phyloP scores from a whole-genome alignment of 2,113 vertebrate genomes.

The Dipodomys stephensi region DNA sequence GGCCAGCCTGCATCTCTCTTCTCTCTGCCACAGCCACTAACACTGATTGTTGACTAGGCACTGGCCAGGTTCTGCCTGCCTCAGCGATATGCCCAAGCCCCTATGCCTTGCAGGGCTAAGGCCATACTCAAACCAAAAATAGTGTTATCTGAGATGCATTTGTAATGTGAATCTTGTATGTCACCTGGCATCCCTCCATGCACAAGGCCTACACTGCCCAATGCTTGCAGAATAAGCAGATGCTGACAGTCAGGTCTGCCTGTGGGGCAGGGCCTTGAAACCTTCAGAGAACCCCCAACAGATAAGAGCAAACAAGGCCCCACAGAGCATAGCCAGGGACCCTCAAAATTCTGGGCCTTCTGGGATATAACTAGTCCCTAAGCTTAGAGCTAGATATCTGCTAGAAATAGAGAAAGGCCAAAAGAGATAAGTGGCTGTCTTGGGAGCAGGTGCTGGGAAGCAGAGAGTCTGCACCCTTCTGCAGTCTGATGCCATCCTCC shows the following conservation, averaged over 20 bases:
- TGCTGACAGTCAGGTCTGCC: background rate
- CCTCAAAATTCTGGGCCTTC: background rate
- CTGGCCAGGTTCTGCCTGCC: background rate
- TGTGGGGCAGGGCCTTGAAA: background rate
- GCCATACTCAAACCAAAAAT: background rate
- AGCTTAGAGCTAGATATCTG: background rate
- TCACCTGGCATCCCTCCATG: background rate
- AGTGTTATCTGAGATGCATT: background rate
- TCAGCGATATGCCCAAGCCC: background rate
- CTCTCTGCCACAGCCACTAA: background rate
- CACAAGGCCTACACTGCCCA: background rate
- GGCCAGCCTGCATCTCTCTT: background rate
- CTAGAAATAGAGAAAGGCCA: background rate
- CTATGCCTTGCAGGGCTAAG: background rate
- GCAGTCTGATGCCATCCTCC: background rate
- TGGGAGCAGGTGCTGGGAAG: background rate
- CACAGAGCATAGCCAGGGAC: accelerated
- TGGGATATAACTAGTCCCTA: accelerated
- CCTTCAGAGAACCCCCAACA: background rate
- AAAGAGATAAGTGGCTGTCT: no score
- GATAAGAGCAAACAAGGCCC: background rate
- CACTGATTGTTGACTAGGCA: background rate
- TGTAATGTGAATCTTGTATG: background rate
- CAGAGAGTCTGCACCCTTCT: background rate
- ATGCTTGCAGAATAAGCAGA: background rate